Evolutionary conservation across 2,113 vertebrate species (phyloP).

Genomic region (Atlantisia rogersi): DNA sequence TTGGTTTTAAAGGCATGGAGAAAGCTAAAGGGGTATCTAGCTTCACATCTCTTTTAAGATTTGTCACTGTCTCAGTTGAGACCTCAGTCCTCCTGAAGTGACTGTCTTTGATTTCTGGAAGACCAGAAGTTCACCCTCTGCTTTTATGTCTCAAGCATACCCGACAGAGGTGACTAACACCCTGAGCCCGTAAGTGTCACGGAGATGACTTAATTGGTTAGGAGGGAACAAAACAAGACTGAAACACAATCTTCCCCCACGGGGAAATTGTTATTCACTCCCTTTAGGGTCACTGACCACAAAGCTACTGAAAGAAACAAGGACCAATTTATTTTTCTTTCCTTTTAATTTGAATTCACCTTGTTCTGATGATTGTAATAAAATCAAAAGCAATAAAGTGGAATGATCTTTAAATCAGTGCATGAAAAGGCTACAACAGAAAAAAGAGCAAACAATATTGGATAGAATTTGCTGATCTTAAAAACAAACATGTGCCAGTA

Average conservation of each 20-base stretch:
- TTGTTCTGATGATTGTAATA: not conserved
- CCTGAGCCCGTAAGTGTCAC: not conserved
- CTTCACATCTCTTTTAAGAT: not conserved
- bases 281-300: conserved; percentile 43
- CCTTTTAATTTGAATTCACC: conserved; percentile 16
- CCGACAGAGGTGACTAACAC: conserved; percentile 48
- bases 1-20: not conserved
- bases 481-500: not conserved
- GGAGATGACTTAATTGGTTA: conserved; percentile 37
- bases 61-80: not conserved
- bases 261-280: conserved; percentile 43
- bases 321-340: not conserved
- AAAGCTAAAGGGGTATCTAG: not conserved
- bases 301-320: conserved; percentile 5
- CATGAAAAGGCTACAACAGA: not conserved
- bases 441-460: not conserved
- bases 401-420: not conserved
- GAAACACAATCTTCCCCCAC: conserved; percentile 48
- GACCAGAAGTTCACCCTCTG: conserved; percentile 15
- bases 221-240: conserved; percentile 44
- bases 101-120: conserved; percentile 1
- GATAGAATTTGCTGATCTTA: not conserved
- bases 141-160: not conserved
- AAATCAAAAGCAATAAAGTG: not conserved
- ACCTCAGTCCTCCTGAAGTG: not conserved